phyloP scores from a whole-genome alignment of 2,888 invertebrate species.

The Parascotia fuliginaria region DNA sequence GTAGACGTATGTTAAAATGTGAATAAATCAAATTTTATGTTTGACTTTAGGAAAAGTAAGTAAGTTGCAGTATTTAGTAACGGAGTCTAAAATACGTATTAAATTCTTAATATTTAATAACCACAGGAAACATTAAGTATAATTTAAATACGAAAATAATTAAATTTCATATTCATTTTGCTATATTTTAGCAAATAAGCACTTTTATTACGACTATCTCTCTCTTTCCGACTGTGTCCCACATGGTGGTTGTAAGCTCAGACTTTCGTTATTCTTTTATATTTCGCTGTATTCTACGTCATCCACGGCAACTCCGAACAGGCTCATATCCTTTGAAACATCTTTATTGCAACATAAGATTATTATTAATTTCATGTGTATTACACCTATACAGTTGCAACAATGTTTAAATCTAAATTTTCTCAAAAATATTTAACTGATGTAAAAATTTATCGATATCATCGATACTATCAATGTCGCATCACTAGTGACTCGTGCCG shows the following conservation, averaged over 20 bases:
- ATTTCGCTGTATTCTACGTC: too few species aligned
- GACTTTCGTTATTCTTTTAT: too few species aligned
- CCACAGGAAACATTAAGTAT: slow-evolving; percentile 21
- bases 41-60: slow-evolving; percentile 19
- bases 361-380: slow-evolving; percentile 5
- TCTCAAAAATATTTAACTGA: too few species aligned
- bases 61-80: slow-evolving; percentile 25
- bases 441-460: slow-evolving; percentile 3
- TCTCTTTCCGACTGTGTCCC: too few species aligned
- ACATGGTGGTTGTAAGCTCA: too few species aligned
- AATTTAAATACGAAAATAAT: slow-evolving; percentile 19
- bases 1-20: slow-evolving; percentile 7
- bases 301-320: too few species aligned
- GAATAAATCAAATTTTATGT: slow-evolving; percentile 36
- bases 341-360: slow-evolving; percentile 14
- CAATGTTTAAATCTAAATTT: too few species aligned
- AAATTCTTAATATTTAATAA: slow-evolving; percentile 37
- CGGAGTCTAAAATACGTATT: slow-evolving; percentile 32
- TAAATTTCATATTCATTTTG: slow-evolving; percentile 13
- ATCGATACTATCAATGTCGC: slow-evolving; percentile 23
- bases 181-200: slow-evolving; percentile 18
- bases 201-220: background rate
- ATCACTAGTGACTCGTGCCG: slow-evolving; percentile 72
- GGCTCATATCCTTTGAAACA: too few species aligned
- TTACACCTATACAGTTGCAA: too few species aligned